Conservation (phyloP, 2,888 invertebrate species). For the Eupsilia transversa region DNA sequence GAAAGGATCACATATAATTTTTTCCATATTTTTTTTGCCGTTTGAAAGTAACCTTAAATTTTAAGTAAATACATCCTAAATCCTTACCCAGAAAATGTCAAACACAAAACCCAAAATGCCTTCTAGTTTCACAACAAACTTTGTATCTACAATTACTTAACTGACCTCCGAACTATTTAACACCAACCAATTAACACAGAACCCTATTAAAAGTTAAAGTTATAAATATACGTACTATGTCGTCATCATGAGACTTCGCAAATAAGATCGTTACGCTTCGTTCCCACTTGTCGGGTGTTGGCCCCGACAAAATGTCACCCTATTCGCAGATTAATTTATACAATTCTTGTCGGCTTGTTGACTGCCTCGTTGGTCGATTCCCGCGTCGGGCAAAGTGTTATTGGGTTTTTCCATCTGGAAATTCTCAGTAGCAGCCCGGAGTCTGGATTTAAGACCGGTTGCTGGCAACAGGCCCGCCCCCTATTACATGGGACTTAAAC, state of each 20-base stretch:
- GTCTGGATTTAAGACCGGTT: neutral
- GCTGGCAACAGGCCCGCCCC: neutral
- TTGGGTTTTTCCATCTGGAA: neutral
- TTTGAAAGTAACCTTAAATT: neutral
- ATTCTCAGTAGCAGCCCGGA: neutral
- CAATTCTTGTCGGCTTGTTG: neutral
- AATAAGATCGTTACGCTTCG: conserved; percentile 59
- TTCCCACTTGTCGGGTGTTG: neutral
- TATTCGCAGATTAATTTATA: neutral
- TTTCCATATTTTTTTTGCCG: too few relatives aligned
- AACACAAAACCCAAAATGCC: neutral
- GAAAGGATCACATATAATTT: too few relatives aligned
- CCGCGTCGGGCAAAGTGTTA: neutral
- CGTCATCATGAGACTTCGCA: conserved; percentile 67
- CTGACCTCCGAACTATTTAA: conserved; percentile 17
- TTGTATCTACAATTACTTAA: conserved; percentile 9
- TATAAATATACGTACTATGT: conserved; percentile 63
- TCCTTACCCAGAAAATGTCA: neutral
- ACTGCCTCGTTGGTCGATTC: neutral
- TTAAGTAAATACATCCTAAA: neutral
- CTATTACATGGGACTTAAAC: neutral
- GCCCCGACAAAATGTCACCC: neutral
- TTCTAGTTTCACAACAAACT: neutral
- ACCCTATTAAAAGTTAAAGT: conserved; percentile 63
- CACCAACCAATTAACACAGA: conserved; percentile 3